phyloP scores from a whole-genome alignment of 2,797 vertebrate genomes.

The Taeniopygia guttata region DNA sequence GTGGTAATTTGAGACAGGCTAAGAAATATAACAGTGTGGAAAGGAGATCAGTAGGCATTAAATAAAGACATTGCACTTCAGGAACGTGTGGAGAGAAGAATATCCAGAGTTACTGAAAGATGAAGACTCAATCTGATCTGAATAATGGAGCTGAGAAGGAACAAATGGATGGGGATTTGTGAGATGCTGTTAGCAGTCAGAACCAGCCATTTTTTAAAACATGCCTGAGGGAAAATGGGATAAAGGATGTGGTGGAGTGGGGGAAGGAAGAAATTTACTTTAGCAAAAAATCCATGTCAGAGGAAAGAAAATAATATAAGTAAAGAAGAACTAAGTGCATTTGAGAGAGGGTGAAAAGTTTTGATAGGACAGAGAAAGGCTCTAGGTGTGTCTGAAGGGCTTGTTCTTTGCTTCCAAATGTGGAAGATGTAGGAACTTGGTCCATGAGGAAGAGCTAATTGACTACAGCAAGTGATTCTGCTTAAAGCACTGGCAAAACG shows the following conservation, averaged over 20 bases:
- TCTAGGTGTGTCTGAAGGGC: rapidly evolving
- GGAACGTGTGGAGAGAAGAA: not conserved
- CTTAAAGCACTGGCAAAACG: not conserved
- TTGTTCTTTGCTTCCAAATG: not conserved
- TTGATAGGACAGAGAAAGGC: not conserved
- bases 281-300: not conserved
- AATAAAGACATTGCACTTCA: not conserved
- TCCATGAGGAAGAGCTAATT: not conserved
- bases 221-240: not conserved
- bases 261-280: not conserved
- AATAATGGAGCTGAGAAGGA: not conserved
- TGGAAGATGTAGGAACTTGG: not conserved
- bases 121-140: not conserved
- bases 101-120: not conserved
- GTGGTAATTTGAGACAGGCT: not conserved
- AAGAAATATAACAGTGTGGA: not conserved
- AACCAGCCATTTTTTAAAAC: not conserved
- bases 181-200: not conserved
- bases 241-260: not conserved
- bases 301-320: not conserved
- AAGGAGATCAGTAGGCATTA: not conserved
- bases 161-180: not conserved
- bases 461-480: not conserved
- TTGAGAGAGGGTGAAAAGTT: not conserved
- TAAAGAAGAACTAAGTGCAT: not conserved